phyloP scores from a whole-genome alignment of 2,113 vertebrate genomes.

The human (Homo sapiens) region DNA sequence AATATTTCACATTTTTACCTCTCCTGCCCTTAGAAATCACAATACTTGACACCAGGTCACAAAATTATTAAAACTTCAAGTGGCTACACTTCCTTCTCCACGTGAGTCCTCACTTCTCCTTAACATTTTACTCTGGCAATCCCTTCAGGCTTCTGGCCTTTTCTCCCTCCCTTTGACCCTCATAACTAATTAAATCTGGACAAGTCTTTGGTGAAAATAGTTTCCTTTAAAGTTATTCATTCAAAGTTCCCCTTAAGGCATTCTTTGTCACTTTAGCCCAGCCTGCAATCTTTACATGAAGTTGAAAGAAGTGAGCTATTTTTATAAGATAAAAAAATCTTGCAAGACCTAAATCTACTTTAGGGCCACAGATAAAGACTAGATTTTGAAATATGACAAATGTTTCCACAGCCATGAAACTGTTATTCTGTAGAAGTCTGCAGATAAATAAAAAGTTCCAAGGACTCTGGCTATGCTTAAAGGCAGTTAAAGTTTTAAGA shows the following conservation, averaged over 20 bases:
- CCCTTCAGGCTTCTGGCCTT: constrained; percentile 83
- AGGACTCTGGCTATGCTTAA: constrained; percentile 49
- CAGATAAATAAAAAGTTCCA: constrained; percentile 51
- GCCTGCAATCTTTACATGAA: constrained; percentile 73
- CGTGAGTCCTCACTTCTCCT: constrained; percentile 80
- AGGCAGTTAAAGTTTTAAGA: constrained; percentile 60
- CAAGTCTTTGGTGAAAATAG: constrained; percentile 83
- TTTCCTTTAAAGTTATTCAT: constrained; percentile 85
- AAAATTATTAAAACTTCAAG: constrained; percentile 84
- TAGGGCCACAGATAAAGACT: constrained; percentile 57
- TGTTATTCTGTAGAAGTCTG: constrained; percentile 30
- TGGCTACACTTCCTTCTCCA: constrained; percentile 81
- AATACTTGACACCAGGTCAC: constrained; percentile 83
- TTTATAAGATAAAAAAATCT: constrained; percentile 60
- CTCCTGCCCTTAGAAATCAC: constrained; percentile 75
- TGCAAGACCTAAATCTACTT: constrained; percentile 71
- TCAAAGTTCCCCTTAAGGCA: constrained; percentile 81
- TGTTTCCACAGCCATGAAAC: neutral
- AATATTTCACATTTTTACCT: constrained; percentile 74
- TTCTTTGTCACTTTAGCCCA: constrained; percentile 75
- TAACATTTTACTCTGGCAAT: constrained; percentile 82
- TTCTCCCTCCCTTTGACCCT: constrained; percentile 82
- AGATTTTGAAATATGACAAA: constrained; percentile 65
- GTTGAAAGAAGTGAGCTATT: constrained; percentile 76
- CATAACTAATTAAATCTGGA: constrained; percentile 89